phyloP scores from a whole-genome alignment of 1,140 invertebrate genomes.

The Mesaphorura yosii region DNA sequence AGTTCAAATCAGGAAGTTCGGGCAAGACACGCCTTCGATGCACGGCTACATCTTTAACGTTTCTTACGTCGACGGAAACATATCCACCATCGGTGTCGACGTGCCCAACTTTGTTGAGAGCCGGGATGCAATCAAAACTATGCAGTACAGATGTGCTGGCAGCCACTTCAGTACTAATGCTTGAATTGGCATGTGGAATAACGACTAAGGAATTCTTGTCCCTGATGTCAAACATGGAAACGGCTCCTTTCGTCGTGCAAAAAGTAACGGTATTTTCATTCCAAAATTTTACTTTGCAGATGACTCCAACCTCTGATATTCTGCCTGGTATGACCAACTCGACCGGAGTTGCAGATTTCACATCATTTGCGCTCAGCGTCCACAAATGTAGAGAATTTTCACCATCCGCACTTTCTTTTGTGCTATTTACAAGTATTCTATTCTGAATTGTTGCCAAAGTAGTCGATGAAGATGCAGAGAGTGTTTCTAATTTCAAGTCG shows the following conservation, averaged over 20 bases:
- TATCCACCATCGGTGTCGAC: conserved; percentile 26
- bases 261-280: conserved; percentile 19
- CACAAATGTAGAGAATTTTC: no score
- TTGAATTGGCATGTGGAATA: background rate
- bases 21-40: no score
- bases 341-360: no score
- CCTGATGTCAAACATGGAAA: conserved; percentile 16
- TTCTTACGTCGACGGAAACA: conserved; percentile 17
- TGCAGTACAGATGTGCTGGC: background rate
- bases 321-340: background rate
- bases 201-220: background rate
- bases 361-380: no score
- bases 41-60: no score
- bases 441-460: no score
- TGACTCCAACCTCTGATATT: conserved; percentile 4
- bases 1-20: no score
- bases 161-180: background rate
- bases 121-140: conserved; percentile 19
- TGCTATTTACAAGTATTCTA: no score
- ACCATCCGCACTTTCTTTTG: no score
- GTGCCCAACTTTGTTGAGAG: conserved; percentile 11
- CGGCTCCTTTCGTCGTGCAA: conserved; percentile 9
- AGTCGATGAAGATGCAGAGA: no score
- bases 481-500: no score
- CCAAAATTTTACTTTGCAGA: conserved; percentile 21